Percentiles rank a stretch among this genome's conserved stretches.
phyloP scores from a whole-genome alignment of 2,888 invertebrate species.

The Parasteatoda lunata region DNA sequence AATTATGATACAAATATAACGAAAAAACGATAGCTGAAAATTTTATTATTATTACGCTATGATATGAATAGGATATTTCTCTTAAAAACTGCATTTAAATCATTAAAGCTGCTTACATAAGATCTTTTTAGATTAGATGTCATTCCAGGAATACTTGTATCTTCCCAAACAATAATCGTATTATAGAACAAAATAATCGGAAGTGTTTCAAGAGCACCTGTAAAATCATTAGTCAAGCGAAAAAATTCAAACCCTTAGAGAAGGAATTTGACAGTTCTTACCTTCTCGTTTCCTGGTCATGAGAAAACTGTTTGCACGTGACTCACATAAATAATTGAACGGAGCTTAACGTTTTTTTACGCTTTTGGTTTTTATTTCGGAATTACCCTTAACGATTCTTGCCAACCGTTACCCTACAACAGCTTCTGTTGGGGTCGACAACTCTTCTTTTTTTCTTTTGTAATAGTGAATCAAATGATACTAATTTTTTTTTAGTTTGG shows the following conservation, averaged over 20 bases:
- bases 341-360: constrained; percentile 3
- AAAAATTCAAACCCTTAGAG: constrained; percentile 42
- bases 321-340: constrained; percentile 36
- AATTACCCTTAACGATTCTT: background rate
- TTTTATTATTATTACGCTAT: too few species aligned
- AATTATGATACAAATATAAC: too few species aligned
- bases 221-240: constrained; percentile 32
- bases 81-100: too few species aligned
- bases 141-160: too few species aligned
- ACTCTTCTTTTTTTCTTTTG: background rate
- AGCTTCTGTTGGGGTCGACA: background rate
- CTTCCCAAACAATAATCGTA: too few species aligned
- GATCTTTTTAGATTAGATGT: too few species aligned
- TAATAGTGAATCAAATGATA: background rate
- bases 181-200: too few species aligned
- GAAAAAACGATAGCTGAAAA: too few species aligned
- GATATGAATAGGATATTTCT: too few species aligned
- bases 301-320: constrained; percentile 54
- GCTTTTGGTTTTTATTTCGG: constrained; percentile 28
- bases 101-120: too few species aligned
- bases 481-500: background rate
- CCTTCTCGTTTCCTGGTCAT: constrained; percentile 59
- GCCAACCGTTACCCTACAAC: background rate
- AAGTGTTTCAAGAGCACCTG: background rate
- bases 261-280: constrained; percentile 31